Evolutionary conservation across 2,113 vertebrate genomes (phyloP), one percentile per base, ranked within the genome.

Genomic region (Mastomys coucha): DNA sequence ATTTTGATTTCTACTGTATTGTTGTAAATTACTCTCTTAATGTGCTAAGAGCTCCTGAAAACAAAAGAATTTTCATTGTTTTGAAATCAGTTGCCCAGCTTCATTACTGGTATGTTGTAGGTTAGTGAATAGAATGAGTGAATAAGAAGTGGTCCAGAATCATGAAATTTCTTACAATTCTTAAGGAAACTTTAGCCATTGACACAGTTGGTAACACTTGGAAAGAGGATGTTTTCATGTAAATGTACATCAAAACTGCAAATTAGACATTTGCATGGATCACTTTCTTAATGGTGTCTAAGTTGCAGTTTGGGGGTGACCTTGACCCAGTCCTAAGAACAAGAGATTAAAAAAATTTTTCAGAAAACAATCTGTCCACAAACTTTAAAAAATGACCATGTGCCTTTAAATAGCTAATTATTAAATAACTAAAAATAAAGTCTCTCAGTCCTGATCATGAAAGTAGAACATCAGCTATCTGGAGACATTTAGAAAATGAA

Each of bases 401-500:
- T 85, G 13, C 9, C 9, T n/a, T 93, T 53, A n/a, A n/a, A n/a
- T n/a, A n/a, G n/a, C n/a, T n/a, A n/a, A n/a, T n/a, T 91, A 10
- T 45, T 69, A 91, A 87, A 51, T 81, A 72, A 93, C 77, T 39
- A 11, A 51, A 96, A 95, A n/a, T 36, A 60, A 91, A 96, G 4
- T 36, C 24, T 7, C 51, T 63, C 7, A 49, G 49, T 39, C n/a
- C 89, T 65, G 36, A 96, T 72, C 10, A 58, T 0, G 0, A 26
- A 12, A 58, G 0, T 77, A 8, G 1, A 45, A 90, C 31, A 58
- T 69, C 2, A 89, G 91, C 33, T 89, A 58, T 17, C 20, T 49
- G 51, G 12, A 81, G 19, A 96, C 96, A 82, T 73, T 13, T 5
- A 33, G 2, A 24, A 77, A 91, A 33, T 7, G 1, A 85, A 76